Evolutionary conservation across 2,888 invertebrate genomes (phyloP).

Genomic region (Ormyrus labotus): DNA sequence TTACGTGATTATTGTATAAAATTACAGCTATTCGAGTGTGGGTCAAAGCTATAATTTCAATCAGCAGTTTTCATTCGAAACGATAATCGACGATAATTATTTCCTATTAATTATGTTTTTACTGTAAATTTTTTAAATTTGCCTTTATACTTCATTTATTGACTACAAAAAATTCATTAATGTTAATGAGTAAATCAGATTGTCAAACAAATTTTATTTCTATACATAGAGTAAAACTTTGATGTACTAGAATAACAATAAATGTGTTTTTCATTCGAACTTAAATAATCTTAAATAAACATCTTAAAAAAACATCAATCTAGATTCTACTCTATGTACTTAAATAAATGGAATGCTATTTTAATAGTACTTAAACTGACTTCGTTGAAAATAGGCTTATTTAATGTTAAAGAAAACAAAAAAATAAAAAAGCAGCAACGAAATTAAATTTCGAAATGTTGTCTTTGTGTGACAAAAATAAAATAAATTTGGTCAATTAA

Average conservation of each 20-base stretch:
- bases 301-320: not conserved
- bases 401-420: not conserved
- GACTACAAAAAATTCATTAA: not conserved
- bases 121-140: conserved; percentile 9
- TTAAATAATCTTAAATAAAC: not conserved
- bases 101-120: conserved; percentile 1
- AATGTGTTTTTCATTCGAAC: not conserved
- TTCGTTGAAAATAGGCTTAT: not conserved
- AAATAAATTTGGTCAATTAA: conserved; percentile 23
- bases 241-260: not conserved
- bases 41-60: conserved; percentile 12
- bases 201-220: not conserved
- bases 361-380: conserved; percentile 24
- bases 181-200: not conserved
- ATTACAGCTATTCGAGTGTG: conserved; percentile 7
- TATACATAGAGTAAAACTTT: not conserved
- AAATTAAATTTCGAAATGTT: conserved; percentile 12
- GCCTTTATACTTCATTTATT: not conserved
- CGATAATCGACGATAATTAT: conserved; percentile 9
- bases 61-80: conserved; percentile 1
- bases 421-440: conserved; percentile 17
- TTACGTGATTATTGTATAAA: conserved; percentile 4
- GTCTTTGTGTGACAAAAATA: conserved; percentile 5
- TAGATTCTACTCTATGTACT: not conserved
- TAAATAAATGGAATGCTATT: not conserved